Conservation (phyloP, 2,888 invertebrate genomes). For the Caenorhabditis plicata region DNA sequence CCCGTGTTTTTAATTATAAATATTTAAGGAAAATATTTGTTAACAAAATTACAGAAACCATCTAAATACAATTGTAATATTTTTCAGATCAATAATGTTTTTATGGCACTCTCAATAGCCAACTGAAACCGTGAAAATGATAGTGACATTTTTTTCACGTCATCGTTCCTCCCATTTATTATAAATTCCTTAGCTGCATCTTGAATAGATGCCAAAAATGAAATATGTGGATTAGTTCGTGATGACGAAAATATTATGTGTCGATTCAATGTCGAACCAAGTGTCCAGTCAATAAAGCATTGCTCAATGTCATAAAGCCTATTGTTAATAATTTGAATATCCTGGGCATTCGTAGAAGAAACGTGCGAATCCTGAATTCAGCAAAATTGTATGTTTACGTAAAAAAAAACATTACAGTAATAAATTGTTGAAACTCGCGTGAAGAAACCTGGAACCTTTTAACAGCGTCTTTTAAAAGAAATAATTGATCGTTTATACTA, state of each 20-base stretch:
- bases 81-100: constrained; percentile 28
- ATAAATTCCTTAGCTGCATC: constrained; percentile 42
- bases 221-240: constrained; percentile 10
- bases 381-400: too few relatives aligned
- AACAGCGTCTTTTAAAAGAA: constrained; percentile 21
- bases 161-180: neutral
- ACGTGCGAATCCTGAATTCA: too few relatives aligned
- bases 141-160: constrained; percentile 4
- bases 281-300: constrained; percentile 9
- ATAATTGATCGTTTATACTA: constrained; percentile 14
- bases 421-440: constrained; percentile 7
- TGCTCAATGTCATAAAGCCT: constrained; percentile 1
- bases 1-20: too few relatives aligned
- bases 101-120: constrained; percentile 50
- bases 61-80: too few relatives aligned
- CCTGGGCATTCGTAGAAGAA: neutral
- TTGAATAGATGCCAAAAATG: constrained; percentile 30
- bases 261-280: neutral
- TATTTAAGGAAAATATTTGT: too few relatives aligned
- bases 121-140: constrained; percentile 46
- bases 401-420: constrained; percentile 5
- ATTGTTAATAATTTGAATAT: neutral
- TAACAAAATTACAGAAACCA: too few relatives aligned
- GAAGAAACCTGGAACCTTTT: constrained; percentile 11
- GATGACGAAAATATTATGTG: constrained; percentile 25